Conservation (phyloP, 2,797 vertebrate genomes). For the Scolopax bukidnonensis region DNA sequence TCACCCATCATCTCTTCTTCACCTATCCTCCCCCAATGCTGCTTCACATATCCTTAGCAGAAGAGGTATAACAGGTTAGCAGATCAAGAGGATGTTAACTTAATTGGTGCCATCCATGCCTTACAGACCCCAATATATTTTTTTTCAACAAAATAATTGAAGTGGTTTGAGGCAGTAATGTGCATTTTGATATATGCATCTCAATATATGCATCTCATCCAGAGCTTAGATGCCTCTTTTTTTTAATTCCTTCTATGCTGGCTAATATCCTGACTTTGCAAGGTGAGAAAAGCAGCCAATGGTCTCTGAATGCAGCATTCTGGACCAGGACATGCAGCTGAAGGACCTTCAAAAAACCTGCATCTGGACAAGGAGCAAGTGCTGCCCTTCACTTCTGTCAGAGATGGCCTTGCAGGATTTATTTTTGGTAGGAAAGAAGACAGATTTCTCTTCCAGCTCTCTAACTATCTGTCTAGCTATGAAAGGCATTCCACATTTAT, state of each 20-base stretch:
- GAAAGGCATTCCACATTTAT: neutral
- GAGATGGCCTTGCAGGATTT: neutral
- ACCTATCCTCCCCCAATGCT: neutral
- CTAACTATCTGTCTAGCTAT: neutral
- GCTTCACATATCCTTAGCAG: neutral
- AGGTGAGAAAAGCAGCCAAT: neutral
- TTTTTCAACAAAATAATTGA: slow-evolving; percentile 18
- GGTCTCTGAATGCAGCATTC: neutral
- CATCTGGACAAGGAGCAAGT: neutral
- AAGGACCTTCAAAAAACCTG: neutral
- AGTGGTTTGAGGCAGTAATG: neutral
- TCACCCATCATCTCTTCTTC: neutral
- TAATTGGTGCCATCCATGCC: neutral
- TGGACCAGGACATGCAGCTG: neutral
- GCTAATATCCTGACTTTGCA: neutral
- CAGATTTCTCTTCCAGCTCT: neutral
- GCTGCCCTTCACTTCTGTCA: neutral
- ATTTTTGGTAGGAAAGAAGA: neutral
- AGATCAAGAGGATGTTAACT: neutral
- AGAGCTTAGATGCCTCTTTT: neutral
- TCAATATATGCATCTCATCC: neutral
- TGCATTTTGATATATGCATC: neutral
- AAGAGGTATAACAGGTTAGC: neutral
- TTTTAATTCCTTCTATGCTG: neutral
- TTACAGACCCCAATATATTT: neutral